Evolutionary conservation across 2,888 invertebrate genomes (phyloP), one percentile per base, ranked within the genome.

Genomic region (Crioceris asparagi): DNA sequence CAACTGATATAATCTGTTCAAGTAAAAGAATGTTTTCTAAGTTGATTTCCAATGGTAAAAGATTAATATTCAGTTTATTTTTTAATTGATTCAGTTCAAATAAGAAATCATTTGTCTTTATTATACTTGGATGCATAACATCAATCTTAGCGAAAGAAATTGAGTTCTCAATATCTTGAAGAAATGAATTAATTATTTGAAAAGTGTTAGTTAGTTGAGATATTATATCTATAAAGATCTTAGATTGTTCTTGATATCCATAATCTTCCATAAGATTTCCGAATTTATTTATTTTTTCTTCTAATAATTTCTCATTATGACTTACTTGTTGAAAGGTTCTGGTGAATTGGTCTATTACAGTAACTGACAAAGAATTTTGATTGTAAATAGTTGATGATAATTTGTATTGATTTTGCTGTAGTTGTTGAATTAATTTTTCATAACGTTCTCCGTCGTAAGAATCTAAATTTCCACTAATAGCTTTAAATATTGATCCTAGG

Each of bases 111-210:
- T 8, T 2, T 10, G 32, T 7, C 10, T 32, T 3, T 18, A 32
- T 17, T 11, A 32, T 32, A 17, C 32, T 32, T 3, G 32, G 32
- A 17, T 32, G 7, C 17, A 32, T 17, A 19, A 32, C n/a, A 17
- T 19, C 19, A 8, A 32, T n/a, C 12, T n/a, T 32, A 12, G 17
- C 17, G 12, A 17, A 32, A 10, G 17, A 17, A 11, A 32, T 32
- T 8, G 19, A 32, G 8, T 16, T 11, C 19, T 32, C 32, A 4
- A 32, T 32, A 10, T 32, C 19, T 32, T 32, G 32, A 14, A 32
- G n/a, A 2, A 19, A 18, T 18, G 32, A 18, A 10, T 18, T 32
- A 17, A 32, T 32, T 11, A 32, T 18, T 32, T 17, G 5, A 11
- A 18, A 32, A 11, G 19, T 32, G n/a, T 8, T 32, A n/a, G 18